Percentiles rank a stretch among this genome's conserved stretches.
These are phyloP conservation scores for Scolopax mira DNA, from an alignment of 2,113 vertebrate genomes.

Conservation along the genomic window DNA sequence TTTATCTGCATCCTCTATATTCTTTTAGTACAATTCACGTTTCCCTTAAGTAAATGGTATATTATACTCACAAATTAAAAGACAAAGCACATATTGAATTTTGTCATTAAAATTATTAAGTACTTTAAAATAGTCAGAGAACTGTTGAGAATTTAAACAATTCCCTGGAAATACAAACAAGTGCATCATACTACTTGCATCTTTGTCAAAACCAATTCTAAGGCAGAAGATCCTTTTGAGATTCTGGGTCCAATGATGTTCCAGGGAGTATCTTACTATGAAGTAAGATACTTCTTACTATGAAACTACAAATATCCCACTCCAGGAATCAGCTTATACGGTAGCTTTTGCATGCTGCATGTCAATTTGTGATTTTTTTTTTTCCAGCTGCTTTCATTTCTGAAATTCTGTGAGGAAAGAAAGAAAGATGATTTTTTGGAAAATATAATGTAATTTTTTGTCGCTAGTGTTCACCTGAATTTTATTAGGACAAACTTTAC, in stretches of 20 bases:
- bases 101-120: conserved; percentile 12
- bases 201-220: not conserved
- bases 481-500: conserved; percentile 4
- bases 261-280: not conserved
- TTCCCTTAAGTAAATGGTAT: conserved; percentile 11
- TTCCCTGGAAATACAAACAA: not conserved
- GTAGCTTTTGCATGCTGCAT: not conserved
- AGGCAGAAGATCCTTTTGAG: not conserved
- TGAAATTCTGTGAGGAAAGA: not conserved
- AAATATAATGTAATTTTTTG: not conserved
- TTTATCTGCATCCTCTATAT: not conserved
- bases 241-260: not conserved
- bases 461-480: not conserved
- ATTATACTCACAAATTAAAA: conserved; percentile 27
- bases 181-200: not conserved
- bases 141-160: not conserved
- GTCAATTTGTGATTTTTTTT: not conserved
- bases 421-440: not conserved
- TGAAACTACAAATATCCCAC: not conserved
- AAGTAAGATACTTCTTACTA: no score
- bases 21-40: not conserved
- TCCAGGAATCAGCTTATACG: not conserved
- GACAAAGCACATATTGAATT: not conserved
- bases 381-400: not conserved
- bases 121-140: not conserved